Evolutionary conservation across 2,888 invertebrate genomes (phyloP), one percentile per base, ranked within the genome.

Genomic region (Helicoverpa assulta): DNA sequence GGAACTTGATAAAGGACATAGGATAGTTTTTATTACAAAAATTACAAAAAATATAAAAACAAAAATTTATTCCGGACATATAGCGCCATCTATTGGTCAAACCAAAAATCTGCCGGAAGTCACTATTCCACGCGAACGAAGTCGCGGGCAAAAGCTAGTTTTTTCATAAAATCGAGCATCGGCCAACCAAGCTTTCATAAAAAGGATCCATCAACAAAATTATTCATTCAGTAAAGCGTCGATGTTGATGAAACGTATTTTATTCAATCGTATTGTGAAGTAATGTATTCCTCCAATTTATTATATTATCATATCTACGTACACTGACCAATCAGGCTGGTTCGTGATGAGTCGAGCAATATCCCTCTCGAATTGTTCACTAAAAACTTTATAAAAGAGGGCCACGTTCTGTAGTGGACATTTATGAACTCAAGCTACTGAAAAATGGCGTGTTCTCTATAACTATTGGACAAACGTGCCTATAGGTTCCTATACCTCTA

Each of bases 401-500:
- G 59, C 67, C 75, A 78, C 73, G 75, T 63, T 78, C 67, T 53
- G 43, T 52, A 26, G 59, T 50, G 73, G 75, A 76, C 75, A 73
- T 76, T 76, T 76, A 76, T 76, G 75, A 76, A 67, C 75, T 67
- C 66, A 78, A 78, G 78, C 75, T 54, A 75, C 52, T 75, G 78
- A 76, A 76, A 76, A 76, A 78, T 76, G 67, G 43, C 56, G 75
- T 73, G 73, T 67, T 78, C 78, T 57, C 56, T 77, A 55, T 71
- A 63, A 60, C 64, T 77, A 63, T 70, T 76, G 70, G 70, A 53
- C 68, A 56, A 70, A 76, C 63, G 70, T 63, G 76, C 29, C 26
- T 77, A 53, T 60, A 33, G 10, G 72, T 54, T 21, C 19, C 47
- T 70, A 40, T 58, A 19, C 19, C 47, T 70, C 29, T 58, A 19